Evolutionary conservation across 2,113 vertebrate genomes (phyloP), one percentile per base, ranked within the genome.

Genomic region (Xenus cinereus): DNA sequence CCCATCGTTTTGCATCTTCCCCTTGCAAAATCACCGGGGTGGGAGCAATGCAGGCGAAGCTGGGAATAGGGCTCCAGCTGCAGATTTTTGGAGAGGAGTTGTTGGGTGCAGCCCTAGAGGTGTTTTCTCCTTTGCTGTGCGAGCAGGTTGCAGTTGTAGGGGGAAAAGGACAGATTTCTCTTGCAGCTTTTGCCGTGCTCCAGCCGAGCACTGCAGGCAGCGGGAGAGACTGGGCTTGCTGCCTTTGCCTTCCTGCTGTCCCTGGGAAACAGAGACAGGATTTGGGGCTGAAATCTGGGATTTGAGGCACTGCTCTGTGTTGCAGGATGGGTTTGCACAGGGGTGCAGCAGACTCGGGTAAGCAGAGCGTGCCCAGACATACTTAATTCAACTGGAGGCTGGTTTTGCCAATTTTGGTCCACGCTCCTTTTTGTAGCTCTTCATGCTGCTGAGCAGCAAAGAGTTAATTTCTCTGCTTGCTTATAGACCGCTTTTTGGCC

Each of bases 231-330:
- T 35, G 51, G 33, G 10, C 45, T 54, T 45, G 30, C 75, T 94
- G 64, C 84, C 32, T 76, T 53, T 46, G 27, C 73, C 71, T 86
- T 64, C 23, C 37, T 35, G 51, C 75, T 60, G 28, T 46, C 53
- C 56, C 22, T 59, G 39, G 73, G 69, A 75, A 87, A 27, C 10
- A 0, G 2, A 78, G 89, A 16, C 45, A 41, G 30, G 50, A 60
- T 93, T 88, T 94, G 85, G 50, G 92, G 97, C 64, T 81, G 76
- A 95, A 94, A 89, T 75, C 7, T 78, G 83, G 56, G 73, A 68
- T 94, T 93, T 80, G 83, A 89, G 79, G 56, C 27, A 7, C 50
- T 85, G 39, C 46, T 48, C 68, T 74, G 46, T 64, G 71, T 82
- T 62, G 66, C 59, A 67, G 71, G 76, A 39, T 9, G 2, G 73